A percentile compares a stretch with the other conserved stretches of the same genome.
phyloP scores from a whole-genome alignment of 2,797 vertebrate species.

The Oreortyx pictus region DNA sequence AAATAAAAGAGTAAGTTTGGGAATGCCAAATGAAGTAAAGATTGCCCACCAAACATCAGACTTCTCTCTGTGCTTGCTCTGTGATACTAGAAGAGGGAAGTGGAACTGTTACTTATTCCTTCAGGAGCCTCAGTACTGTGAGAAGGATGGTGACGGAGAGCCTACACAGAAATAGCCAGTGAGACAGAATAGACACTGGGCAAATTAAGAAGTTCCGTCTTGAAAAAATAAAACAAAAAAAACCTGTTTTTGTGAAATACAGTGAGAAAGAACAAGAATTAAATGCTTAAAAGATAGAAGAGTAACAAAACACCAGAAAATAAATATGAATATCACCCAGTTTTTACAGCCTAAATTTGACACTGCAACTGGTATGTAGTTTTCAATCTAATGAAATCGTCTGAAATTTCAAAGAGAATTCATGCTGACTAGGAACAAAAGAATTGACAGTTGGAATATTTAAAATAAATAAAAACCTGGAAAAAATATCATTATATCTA shows the following conservation, averaged over 20 bases:
- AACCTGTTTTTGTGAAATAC: background rate
- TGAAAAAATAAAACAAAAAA: background rate
- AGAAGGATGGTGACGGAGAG: background rate
- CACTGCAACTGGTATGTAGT: background rate
- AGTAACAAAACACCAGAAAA: background rate
- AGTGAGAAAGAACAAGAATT: background rate
- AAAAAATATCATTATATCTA: background rate
- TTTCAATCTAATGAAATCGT: background rate
- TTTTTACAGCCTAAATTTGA: background rate
- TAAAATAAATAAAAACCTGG: background rate
- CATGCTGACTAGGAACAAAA: background rate
- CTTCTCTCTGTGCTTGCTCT: background rate
- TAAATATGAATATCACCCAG: background rate
- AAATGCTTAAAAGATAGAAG: background rate
- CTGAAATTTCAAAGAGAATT: background rate
- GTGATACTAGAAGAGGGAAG: fast-evolving
- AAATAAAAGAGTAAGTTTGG: background rate
- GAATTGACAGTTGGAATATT: background rate
- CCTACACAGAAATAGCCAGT: background rate
- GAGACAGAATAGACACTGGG: background rate
- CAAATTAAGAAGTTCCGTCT: background rate
- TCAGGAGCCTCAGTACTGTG: background rate
- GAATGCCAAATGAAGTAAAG: background rate
- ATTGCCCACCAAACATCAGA: background rate
- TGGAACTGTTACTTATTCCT: background rate